Conservation (phyloP, 2,888 invertebrate genomes). For the Ophion slaviceki region DNA sequence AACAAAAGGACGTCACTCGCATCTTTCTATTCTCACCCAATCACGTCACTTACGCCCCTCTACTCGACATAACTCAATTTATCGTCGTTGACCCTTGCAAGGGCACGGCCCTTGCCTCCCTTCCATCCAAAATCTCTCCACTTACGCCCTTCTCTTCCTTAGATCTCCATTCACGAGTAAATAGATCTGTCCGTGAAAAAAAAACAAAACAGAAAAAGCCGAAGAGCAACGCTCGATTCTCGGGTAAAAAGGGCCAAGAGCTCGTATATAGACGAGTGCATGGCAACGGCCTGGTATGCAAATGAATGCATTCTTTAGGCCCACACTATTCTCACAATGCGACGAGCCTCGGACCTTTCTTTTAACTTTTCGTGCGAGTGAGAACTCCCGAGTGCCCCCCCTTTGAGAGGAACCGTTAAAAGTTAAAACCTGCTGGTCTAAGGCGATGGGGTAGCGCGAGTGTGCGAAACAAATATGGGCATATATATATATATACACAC, state of each 20-base stretch:
- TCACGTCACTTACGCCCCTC: background rate
- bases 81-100: background rate
- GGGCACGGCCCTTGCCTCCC: background rate
- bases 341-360: constrained; percentile 58
- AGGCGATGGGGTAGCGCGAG: constrained; percentile 48
- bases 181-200: constrained; percentile 18
- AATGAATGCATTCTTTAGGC: constrained; percentile 81
- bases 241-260: constrained; percentile 64
- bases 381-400: constrained; percentile 65
- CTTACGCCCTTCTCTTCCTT: background rate
- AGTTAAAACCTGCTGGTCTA: constrained; percentile 81
- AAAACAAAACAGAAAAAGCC: background rate
- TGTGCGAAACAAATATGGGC: constrained; percentile 43
- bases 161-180: background rate
- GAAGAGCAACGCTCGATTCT: constrained; percentile 23
- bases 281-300: constrained; percentile 81
- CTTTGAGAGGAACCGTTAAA: constrained; percentile 81
- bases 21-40: background rate
- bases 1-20: constrained; percentile 16
- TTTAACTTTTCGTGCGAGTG: constrained; percentile 35
- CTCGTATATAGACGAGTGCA: constrained; percentile 70
- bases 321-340: constrained; percentile 75
- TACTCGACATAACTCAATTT: background rate
- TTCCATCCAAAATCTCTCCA: background rate
- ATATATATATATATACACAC: constrained; percentile 19